Evolutionary conservation across 2,888 invertebrate species (phyloP), one percentile per base, ranked within the genome.

Genomic region (Pterostichus niger): DNA sequence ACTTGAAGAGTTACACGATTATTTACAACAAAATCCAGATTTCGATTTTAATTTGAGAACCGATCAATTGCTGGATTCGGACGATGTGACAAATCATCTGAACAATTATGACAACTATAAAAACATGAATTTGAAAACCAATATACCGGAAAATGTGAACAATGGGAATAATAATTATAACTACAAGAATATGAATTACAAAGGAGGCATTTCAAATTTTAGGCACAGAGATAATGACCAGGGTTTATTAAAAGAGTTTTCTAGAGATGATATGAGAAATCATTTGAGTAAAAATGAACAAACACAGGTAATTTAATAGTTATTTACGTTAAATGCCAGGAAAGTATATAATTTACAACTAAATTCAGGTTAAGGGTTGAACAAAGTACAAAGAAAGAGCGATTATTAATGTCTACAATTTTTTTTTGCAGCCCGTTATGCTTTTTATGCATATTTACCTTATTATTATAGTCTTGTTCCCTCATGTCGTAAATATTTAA

Each of bases 201-300:
- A 86, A 83, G 85, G 86, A 44, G 85, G 84, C 9, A 40, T 35
- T 46, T 85, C 86, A 0, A 88, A 85, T 86, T 90, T 90, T 84
- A 85, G 89, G 46, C 89, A 90, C 80, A 90, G 89, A 85, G 84
- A 85, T 83, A 88, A 88, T 54, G 86, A 87, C 68, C 85, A 86
- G 82, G 88, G 87, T 13, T 86, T 88, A 24, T 84, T 88, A 5
- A 88, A 88, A 83, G 87, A 88, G 84, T 88, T 86, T 84, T 86
- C 81, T 33, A 75, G 84, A 61, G 78, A 84, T 13, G 77, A 84
- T 10, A 46, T 80, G 40, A 35, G 82, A 24, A 82, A 76, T 54
- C 64, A 24, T 13, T 52, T 83, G 49, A 76, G 46, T 49, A 76
- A 82, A 56, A 64, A 64, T 17, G 75, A 76, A 5, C 68, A 40